Evolutionary conservation across 2,888 invertebrate species (phyloP).

Genomic region (Adela reaumurella): DNA sequence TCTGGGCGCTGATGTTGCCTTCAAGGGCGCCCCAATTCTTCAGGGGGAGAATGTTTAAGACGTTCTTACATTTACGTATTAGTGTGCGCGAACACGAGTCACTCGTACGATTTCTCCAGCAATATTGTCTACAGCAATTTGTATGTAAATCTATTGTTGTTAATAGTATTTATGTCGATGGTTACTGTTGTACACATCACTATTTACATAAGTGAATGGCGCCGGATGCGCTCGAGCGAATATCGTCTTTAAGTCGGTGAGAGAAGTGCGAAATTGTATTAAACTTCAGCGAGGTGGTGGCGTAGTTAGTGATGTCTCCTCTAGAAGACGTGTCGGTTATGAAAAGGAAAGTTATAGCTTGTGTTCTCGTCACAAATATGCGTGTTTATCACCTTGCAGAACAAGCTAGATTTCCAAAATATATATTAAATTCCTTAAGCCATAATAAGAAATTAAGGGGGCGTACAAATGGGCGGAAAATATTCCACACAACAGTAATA

Average conservation of each 20-base stretch:
- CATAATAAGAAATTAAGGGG: no score
- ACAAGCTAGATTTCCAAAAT: no score
- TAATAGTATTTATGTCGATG: constrained; percentile 54
- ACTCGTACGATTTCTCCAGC: constrained; percentile 27
- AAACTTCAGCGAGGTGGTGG: neutral
- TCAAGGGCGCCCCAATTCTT: no score
- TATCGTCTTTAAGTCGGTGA: neutral
- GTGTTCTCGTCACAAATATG: no score
- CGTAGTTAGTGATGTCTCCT: no score
- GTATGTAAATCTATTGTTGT: constrained; percentile 57
- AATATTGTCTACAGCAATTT: constrained; percentile 57
- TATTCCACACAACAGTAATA: no score
- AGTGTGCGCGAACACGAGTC: neutral
- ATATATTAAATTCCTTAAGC: no score
- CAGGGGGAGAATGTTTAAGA: neutral
- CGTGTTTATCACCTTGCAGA: no score
- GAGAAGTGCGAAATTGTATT: neutral
- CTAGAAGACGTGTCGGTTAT: no score
- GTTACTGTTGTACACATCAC: constrained; percentile 26
- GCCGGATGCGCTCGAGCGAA: neutral
- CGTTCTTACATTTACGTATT: neutral
- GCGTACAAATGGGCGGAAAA: no score
- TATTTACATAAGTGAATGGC: neutral
- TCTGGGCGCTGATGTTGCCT: no score
- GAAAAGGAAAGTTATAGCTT: no score